Base-by-base conservation (phyloP, 2,797 vertebrate genomes). In the Rhabdophis nuchalis region DNA sequence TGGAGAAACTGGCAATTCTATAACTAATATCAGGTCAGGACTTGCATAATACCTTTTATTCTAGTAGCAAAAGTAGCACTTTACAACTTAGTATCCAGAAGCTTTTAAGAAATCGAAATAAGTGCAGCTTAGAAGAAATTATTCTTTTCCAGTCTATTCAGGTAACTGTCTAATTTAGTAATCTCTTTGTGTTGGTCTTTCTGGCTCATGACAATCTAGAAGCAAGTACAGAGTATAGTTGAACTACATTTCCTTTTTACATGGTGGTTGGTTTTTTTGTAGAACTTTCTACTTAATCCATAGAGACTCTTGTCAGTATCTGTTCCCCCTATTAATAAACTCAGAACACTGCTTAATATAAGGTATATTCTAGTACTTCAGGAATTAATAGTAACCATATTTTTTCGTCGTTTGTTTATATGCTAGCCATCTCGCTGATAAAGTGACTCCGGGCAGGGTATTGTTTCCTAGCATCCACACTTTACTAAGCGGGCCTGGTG, bases 381-480 rank as follows among this genome's bases (percentile, higher is more conserved):
- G 94, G 92, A 96, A 96, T 96, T 96, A 96, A 96, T 95, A 96
- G 95, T 93, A 96, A 96, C 95, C 94, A 93, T 87, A 95, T 95
- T 96, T 95, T 68, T 68, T 68, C 11, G 0, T 32, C 8, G 16
- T 36, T 72, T 72, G n/a, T 36, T 36, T 36, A 72, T 72, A 36
- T 72, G 14, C 64, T 16, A 20, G 6, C 64, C 64, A 72, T 72
- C 16, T 72, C 7, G 36, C 64, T 36, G 64, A 72, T 20, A 18
- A 72, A 36, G 64, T 32, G n/a, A n/a, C n/a, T 68, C n/a, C 7
- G 64, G 64, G 64, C 1, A 1, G 64, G 8, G 91, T 94, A 94
- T 95, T 96, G 95, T 94, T 96, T 95, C 96, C 95, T 95, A 94
- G 90, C 94, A 92, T 96, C 96, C 94, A 94, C 14, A 20, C 91